Evolutionary conservation across 2,797 vertebrate species (phyloP), one percentile per base, ranked within the genome.

Genomic region (Streptopelia turtur): DNA sequence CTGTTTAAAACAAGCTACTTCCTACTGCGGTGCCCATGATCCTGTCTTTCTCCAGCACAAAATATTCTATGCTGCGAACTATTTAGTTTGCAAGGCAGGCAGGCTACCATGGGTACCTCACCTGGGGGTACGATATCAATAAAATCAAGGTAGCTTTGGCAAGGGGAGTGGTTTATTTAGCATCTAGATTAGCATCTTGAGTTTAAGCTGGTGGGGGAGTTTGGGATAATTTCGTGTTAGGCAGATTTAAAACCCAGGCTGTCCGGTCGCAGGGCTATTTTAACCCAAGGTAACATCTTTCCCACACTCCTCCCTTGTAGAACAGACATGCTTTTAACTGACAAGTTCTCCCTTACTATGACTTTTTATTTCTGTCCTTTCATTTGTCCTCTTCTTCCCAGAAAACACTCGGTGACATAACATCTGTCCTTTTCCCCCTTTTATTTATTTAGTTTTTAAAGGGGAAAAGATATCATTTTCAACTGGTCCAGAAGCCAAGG

Each of bases 281-380:
- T 95, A 93, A 91, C 84, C 53, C 69, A 85, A 57, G 21, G 45
- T 35, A 77, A 35, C 61, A 33, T 96, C 91, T 92, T 96, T 97
- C 93, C 89, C 95, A 96, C 94, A 94, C 69, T 93, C 84, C 82
- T 93, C 71, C 84, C 82, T 89, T 24, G 11, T 21, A 87, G 75
- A n/a, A 53, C 28, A 84, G 83, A 61, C 81, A 28, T 45, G 66
- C 30, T 75, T 70, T 75, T 5, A 5, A 45, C 61, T 90, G 87
- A 89, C 83, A 93, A 95, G 45, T 10, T 91, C 71, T 94, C 83
- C 64, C 75, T 83, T 35, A 24, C 56, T 49, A 16, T 28, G 90
- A 2, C 25, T 45, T 93, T 61, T 94, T 70, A 91, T 92, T 83
- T 71, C 43, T 57, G 47, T 90, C 85, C 77, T 93, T 94, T 81